Percentiles rank a stretch among this genome's conserved stretches.
Evolutionary conservation across 2,113 vertebrate genomes (phyloP).

Genomic region (Mola mola): DNA sequence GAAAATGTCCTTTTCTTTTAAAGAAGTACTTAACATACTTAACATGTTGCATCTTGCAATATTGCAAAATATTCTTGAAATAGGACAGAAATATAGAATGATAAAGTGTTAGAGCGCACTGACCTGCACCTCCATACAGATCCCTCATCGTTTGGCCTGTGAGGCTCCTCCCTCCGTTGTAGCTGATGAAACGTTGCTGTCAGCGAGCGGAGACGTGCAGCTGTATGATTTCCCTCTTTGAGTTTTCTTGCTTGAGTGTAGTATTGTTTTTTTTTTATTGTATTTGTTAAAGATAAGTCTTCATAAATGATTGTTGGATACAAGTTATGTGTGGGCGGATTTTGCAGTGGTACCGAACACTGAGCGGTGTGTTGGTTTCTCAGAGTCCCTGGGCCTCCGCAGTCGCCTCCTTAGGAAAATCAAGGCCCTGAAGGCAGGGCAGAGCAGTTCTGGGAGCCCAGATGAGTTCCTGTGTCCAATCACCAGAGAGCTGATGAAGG

Average conservation of each 20-base stretch:
- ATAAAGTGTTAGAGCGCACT: no score
- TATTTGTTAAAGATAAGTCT: slow-evolving; percentile 20
- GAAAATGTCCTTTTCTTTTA: no score
- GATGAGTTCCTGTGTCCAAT: slow-evolving; percentile 92
- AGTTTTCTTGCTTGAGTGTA: neutral
- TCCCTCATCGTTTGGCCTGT: neutral
- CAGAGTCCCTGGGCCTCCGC: slow-evolving; percentile 87
- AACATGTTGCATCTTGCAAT: no score
- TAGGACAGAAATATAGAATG: no score
- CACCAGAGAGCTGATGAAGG: slow-evolving; percentile 88
- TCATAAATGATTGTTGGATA: no score
- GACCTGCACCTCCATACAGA: neutral
- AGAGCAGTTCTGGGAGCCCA: slow-evolving; percentile 74
- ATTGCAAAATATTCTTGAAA: no score
- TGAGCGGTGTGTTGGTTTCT: slow-evolving; percentile 4
- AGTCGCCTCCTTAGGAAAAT: slow-evolving; percentile 85
- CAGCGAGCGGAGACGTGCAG: slow-evolving; percentile 19
- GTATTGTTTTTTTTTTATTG: slow-evolving; percentile 18
- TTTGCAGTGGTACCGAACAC: no score
- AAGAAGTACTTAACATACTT: no score
- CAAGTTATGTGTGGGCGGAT: no score
- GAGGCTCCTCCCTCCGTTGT: slow-evolving; percentile 26
- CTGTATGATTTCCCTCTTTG: slow-evolving; percentile 18
- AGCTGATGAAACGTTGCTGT: slow-evolving; percentile 17
- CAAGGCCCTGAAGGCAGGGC: slow-evolving; percentile 80